A percentile compares a stretch with the other conserved stretches of the same genome.
These are phyloP conservation scores for Adrianichthys oophorus DNA, from an alignment of 2,797 vertebrate species.

Conservation along the genomic window DNA sequence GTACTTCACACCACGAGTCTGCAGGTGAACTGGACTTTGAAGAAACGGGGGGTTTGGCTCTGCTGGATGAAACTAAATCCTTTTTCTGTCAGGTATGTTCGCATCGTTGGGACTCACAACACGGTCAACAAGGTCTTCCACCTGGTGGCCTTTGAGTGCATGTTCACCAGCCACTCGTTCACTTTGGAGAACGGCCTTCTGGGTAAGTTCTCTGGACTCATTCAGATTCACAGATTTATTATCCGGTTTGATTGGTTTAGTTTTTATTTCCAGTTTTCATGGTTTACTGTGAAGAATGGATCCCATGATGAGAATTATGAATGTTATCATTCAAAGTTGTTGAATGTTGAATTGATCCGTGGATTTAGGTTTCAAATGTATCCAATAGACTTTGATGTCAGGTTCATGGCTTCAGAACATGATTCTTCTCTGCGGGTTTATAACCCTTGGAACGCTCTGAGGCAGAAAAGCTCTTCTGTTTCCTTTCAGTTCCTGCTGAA, in stretches of 20 bases:
- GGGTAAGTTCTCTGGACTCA: conserved; percentile 69
- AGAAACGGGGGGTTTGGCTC: neutral
- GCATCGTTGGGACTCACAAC: conserved; percentile 97
- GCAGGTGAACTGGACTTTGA: conserved; percentile 79
- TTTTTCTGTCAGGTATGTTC: conserved; percentile 84
- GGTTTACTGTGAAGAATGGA: neutral
- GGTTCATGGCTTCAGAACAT: too few species aligned
- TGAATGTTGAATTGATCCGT: too few species aligned
- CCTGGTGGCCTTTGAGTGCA: conserved; percentile 97
- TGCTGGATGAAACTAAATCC: too few species aligned
- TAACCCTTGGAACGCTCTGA: too few species aligned
- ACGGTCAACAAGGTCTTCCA: conserved; percentile 99
- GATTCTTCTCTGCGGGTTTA: too few species aligned
- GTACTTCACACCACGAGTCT: conserved; percentile 91
- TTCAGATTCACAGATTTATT: too few species aligned
- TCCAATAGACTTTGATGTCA: too few species aligned
- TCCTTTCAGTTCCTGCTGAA: conserved; percentile 84
- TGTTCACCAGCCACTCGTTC: conserved; percentile 90
- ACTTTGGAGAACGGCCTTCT: conserved; percentile 90
- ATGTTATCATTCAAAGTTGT: too few species aligned
- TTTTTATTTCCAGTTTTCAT: neutral
- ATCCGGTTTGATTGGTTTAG: neutral
- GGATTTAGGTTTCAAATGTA: too few species aligned
- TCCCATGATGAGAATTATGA: neutral
- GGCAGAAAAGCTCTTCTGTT: too few species aligned